Conservation (phyloP, 2,888 invertebrate genomes). For the Autographa gamma region DNA sequence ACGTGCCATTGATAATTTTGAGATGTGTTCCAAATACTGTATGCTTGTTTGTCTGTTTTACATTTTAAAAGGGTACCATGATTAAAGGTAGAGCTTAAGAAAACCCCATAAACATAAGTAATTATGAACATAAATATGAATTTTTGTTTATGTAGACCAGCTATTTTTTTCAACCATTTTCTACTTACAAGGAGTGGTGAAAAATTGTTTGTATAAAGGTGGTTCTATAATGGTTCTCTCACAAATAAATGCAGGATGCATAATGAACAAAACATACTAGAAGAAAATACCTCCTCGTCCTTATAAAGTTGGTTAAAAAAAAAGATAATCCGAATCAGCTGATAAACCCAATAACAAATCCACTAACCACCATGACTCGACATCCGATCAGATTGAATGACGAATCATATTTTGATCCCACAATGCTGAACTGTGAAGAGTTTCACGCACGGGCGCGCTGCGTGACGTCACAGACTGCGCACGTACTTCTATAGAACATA, state of each 20-base stretch:
- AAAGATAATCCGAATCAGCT: not conserved
- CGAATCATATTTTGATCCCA: constrained; percentile 27
- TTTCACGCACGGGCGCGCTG: constrained; percentile 51
- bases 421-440: constrained; percentile 23
- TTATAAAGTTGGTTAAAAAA: too few relatives aligned
- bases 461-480: constrained; percentile 38
- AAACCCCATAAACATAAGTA: too few relatives aligned
- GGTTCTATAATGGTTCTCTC: too few relatives aligned
- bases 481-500: constrained; percentile 57
- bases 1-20: not conserved
- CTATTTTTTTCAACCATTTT: too few relatives aligned
- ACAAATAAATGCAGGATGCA: too few relatives aligned
- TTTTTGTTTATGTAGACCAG: too few relatives aligned
- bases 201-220: too few relatives aligned
- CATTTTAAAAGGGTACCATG: not conserved
- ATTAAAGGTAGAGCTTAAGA: too few relatives aligned
- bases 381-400: constrained; percentile 27
- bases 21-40: not conserved
- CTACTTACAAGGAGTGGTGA: too few relatives aligned
- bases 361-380: constrained; percentile 13
- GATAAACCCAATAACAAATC: not conserved
- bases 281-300: too few relatives aligned
- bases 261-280: too few relatives aligned
- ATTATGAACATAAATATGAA: too few relatives aligned
- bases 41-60: not conserved